phyloP scores from a whole-genome alignment of 2,888 invertebrate genomes.

The Hermaeophaga mercurialis region DNA sequence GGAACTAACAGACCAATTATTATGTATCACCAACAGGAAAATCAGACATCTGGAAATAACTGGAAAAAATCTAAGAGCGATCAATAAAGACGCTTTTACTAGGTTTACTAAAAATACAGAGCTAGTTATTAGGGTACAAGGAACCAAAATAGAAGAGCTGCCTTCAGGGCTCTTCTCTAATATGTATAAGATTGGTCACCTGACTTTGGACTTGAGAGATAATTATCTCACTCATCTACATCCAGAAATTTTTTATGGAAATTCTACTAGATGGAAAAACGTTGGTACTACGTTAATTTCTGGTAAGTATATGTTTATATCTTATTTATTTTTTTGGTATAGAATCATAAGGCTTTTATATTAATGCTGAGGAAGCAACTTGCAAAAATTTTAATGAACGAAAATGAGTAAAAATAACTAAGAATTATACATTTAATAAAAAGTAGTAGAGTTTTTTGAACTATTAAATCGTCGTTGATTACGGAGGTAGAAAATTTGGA shows the following conservation, averaged over 20 bases:
- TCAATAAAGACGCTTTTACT: constrained; percentile 77
- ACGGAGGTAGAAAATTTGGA: too few species aligned
- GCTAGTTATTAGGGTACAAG: constrained; percentile 75
- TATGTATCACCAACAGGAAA: constrained; percentile 78
- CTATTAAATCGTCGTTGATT: too few species aligned
- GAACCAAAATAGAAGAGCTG: constrained; percentile 78
- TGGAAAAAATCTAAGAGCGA: constrained; percentile 72
- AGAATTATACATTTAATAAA: too few species aligned
- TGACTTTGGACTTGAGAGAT: constrained; percentile 80
- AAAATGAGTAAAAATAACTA: too few species aligned
- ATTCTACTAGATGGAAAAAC: constrained; percentile 85
- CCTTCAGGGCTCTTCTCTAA: constrained; percentile 80
- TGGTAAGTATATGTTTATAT: too few species aligned
- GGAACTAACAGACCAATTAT: constrained; percentile 74
- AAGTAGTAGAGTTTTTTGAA: too few species aligned
- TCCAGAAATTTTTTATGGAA: constrained; percentile 85
- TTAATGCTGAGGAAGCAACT: too few species aligned
- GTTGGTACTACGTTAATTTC: constrained; percentile 87
- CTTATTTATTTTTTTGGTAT: too few species aligned
- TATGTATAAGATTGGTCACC: constrained; percentile 77
- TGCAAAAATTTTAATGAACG: too few species aligned
- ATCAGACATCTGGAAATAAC: constrained; percentile 80
- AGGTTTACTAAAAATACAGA: constrained; percentile 77
- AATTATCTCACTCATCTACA: constrained; percentile 81
- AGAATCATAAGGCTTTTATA: too few species aligned